phyloP scores from a whole-genome alignment of 2,113 vertebrate species.

The Barbus barbus region DNA sequence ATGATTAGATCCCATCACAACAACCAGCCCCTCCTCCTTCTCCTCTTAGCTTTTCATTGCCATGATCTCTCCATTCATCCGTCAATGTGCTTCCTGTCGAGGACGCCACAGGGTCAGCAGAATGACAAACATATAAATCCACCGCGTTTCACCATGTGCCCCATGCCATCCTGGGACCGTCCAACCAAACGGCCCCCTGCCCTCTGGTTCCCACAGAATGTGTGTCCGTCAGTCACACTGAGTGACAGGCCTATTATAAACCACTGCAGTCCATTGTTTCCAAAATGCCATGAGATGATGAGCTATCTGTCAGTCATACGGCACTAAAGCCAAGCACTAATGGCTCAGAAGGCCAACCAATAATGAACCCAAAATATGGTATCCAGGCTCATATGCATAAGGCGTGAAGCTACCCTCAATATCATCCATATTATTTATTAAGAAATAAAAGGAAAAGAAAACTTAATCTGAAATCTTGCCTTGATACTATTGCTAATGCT shows the following conservation, averaged over 20 bases:
- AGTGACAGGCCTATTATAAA: constrained; percentile 62
- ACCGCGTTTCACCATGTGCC: constrained; percentile 64
- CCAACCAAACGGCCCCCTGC: constrained; percentile 24
- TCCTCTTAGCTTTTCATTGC: constrained; percentile 57
- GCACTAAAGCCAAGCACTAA: background rate
- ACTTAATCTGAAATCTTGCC: no score
- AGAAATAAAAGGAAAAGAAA: background rate
- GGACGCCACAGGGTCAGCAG: constrained; percentile 62
- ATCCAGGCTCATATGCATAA: background rate
- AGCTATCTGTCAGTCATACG: constrained; percentile 26
- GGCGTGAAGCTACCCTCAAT: background rate
- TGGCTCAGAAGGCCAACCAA: background rate
- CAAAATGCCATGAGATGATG: constrained; percentile 3
- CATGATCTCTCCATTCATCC: constrained; percentile 76
- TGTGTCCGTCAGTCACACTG: constrained; percentile 66
- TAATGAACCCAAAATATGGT: background rate
- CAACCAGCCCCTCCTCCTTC: background rate
- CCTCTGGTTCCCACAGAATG: constrained; percentile 68
- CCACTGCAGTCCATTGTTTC: constrained; percentile 42
- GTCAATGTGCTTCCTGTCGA: constrained; percentile 66
- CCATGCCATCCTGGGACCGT: constrained; percentile 6
- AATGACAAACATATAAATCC: constrained; percentile 75
- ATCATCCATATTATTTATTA: background rate
- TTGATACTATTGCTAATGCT: background rate
- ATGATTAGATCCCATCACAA: constrained; percentile 35